Evolutionary conservation across 2,113 vertebrate genomes (phyloP).

Genomic region (Tachysurus fulvidraco): DNA sequence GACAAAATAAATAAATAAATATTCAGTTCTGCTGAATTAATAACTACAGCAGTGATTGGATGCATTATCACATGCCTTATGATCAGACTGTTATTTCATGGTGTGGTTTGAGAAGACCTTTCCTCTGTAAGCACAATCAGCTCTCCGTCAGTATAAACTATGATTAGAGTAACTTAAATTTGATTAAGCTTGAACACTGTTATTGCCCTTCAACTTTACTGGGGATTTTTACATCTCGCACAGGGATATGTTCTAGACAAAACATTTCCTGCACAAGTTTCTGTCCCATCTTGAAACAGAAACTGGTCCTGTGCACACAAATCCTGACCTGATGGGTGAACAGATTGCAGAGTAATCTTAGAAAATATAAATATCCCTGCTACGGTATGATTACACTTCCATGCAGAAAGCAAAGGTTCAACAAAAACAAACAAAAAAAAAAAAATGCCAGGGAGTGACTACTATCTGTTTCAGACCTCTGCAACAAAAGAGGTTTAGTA

Average conservation of each 20-base stretch:
- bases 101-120: neutral
- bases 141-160: neutral
- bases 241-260: neutral
- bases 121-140: neutral
- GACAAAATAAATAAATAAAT: neutral
- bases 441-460: conserved; percentile 25
- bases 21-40: conserved; percentile 51
- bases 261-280: neutral
- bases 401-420: conserved; percentile 13
- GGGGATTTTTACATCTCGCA: neutral
- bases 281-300: neutral
- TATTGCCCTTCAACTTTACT: neutral
- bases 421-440: conserved; percentile 41
- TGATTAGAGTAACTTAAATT: neutral
- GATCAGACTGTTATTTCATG: neutral
- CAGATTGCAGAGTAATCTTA: neutral
- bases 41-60: neutral
- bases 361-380: conserved; percentile 37
- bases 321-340: neutral
- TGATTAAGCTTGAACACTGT: neutral
- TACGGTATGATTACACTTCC: conserved; percentile 25
- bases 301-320: conserved; percentile 35
- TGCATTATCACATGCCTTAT: conserved; percentile 30
- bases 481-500: conserved; percentile 21
- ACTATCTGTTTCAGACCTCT: conserved; percentile 43